phyloP scores from a whole-genome alignment of 2,113 vertebrate species.

The Thunnus maccoyii region DNA sequence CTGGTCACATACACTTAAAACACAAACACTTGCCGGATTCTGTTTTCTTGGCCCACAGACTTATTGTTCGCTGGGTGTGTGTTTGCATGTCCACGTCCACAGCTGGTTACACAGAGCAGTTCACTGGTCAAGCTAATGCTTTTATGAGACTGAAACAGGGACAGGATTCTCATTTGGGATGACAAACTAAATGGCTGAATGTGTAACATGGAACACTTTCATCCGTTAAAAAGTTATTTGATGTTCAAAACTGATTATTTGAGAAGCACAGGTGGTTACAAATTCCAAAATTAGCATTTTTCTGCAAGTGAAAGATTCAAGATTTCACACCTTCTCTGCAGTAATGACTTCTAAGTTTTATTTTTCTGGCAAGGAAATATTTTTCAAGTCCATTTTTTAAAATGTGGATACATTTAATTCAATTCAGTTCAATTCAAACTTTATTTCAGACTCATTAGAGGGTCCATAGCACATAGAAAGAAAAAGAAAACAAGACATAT shows the following conservation, averaged over 20 bases:
- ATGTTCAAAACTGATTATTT: not conserved
- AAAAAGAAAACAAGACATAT: too few species aligned
- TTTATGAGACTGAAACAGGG: slow-evolving; percentile 20
- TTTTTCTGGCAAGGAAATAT: too few species aligned
- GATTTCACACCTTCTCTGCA: not conserved
- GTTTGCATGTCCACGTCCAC: slow-evolving; percentile 52
- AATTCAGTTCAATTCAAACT: too few species aligned
- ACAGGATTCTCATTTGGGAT: not conserved
- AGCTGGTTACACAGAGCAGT: slow-evolving; percentile 65
- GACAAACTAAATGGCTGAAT: not conserved
- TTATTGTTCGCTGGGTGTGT: slow-evolving; percentile 65
- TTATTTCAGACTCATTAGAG: too few species aligned
- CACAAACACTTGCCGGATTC: slow-evolving; percentile 44
- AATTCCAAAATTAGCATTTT: not conserved
- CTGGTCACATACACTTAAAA: slow-evolving; percentile 55
- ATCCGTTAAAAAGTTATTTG: not conserved
- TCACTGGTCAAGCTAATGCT: not conserved
- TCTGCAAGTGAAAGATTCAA: not conserved
- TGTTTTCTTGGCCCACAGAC: slow-evolving; percentile 62
- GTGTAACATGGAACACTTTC: not conserved
- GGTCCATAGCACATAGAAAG: too few species aligned
- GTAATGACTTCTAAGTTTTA: too few species aligned
- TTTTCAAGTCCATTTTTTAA: not conserved
- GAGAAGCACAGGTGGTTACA: not conserved
- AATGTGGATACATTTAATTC: not conserved